Percentiles rank a stretch among this genome's conserved stretches.
Evolutionary conservation across 2,888 invertebrate genomes (phyloP).

Genomic region (Drosophila atroscutellata): DNA sequence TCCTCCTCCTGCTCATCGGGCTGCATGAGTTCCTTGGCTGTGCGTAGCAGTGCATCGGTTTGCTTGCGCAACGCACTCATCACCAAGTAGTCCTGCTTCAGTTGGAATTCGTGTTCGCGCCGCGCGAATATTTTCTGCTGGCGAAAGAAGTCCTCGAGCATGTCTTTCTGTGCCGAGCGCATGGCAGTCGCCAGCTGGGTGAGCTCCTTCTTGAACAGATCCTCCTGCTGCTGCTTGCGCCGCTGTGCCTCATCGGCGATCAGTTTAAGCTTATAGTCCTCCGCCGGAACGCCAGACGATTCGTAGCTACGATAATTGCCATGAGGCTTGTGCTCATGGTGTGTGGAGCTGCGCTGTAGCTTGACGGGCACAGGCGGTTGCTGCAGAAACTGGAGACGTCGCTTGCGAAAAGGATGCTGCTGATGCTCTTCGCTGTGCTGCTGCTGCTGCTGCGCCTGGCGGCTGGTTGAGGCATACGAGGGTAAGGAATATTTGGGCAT

Average conservation of each 20-base stretch:
- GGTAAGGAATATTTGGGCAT: constrained; percentile 39
- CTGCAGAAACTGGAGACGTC: constrained; percentile 38
- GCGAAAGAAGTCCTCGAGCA: constrained; percentile 82
- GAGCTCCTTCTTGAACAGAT: constrained; percentile 77
- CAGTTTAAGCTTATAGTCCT: constrained; percentile 8
- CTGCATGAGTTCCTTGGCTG: constrained; percentile 63
- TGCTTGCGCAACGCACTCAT: constrained; percentile 82
- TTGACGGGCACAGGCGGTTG: constrained; percentile 58
- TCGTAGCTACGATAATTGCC: constrained; percentile 14
- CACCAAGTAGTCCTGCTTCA: constrained; percentile 80
- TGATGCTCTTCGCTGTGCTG: constrained; percentile 35
- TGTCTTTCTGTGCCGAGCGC: constrained; percentile 78
- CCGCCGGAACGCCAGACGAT: constrained; percentile 17
- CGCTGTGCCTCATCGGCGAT: constrained; percentile 28
- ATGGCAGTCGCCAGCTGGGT: constrained; percentile 77
- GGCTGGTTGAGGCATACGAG: constrained; percentile 57
- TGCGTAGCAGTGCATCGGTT: constrained; percentile 72
- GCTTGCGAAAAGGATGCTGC: constrained; percentile 49
- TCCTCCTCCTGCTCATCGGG: background rate
- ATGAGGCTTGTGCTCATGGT: constrained; percentile 26
- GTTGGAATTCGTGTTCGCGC: constrained; percentile 83
- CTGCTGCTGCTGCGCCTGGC: constrained; percentile 50
- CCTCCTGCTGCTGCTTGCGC: constrained; percentile 62
- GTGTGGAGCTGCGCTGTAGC: constrained; percentile 60
- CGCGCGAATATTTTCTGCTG: constrained; percentile 82